Evolutionary conservation across 2,888 invertebrate genomes (phyloP).

Genomic region (Cybosia mesomella): DNA sequence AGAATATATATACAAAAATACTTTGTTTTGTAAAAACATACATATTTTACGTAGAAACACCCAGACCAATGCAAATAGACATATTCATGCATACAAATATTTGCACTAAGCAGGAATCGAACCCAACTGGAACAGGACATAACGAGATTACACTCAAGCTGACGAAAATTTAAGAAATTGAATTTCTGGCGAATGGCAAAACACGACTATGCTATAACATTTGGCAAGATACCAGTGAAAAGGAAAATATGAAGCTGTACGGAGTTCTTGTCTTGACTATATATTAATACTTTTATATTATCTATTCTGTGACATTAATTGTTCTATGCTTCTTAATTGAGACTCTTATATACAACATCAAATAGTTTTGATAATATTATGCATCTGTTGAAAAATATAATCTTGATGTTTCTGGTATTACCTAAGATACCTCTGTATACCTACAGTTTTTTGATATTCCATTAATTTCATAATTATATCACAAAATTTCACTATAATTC

Average conservation of each 20-base stretch:
- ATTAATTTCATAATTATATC: slow-evolving; percentile 34
- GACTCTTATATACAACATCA: neutral
- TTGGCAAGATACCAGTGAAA: slow-evolving; percentile 53
- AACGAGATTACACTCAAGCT: slow-evolving; percentile 37
- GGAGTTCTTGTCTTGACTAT: slow-evolving; percentile 25
- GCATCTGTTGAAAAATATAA: neutral
- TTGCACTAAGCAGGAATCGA: no score
- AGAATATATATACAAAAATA: no score
- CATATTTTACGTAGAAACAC: no score
- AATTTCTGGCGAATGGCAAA: slow-evolving; percentile 42
- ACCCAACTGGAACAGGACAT: slow-evolving; percentile 42
- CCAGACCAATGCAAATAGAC: no score
- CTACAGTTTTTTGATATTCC: slow-evolving; percentile 25
- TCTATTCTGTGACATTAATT: neutral
- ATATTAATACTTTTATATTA: neutral
- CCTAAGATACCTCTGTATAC: neutral
- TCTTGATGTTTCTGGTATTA: neutral
- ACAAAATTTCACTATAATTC: slow-evolving; percentile 35
- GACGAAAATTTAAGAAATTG: slow-evolving; percentile 46
- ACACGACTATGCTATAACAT: slow-evolving; percentile 41
- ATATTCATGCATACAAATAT: no score
- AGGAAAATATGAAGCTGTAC: slow-evolving; percentile 35
- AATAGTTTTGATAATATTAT: neutral
- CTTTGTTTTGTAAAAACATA: no score
- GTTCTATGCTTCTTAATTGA: neutral